Percentiles rank a stretch among this genome's conserved stretches.
These are phyloP conservation scores for Platyura marginata DNA, from an alignment of 1,140 invertebrate species.

Conservation along the genomic window DNA sequence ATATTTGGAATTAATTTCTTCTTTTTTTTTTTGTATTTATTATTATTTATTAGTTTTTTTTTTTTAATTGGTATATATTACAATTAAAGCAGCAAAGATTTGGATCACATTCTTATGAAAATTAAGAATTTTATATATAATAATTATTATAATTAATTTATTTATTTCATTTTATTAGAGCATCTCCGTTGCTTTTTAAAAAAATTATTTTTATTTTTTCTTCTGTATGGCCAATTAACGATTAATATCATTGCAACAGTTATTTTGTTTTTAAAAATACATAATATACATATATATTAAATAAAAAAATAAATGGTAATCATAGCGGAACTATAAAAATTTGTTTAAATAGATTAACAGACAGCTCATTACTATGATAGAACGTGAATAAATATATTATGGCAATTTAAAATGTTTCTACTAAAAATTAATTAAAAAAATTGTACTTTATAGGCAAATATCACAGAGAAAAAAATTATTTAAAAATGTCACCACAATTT, in stretches of 20 bases:
- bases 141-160: background rate
- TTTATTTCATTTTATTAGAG: background rate
- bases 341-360: too few species aligned
- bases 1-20: too few species aligned
- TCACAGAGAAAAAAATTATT: too few species aligned
- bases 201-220: background rate
- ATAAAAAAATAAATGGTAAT: too few species aligned
- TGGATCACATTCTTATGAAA: slow-evolving; percentile 1
- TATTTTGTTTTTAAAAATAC: background rate
- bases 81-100: slow-evolving; percentile 2
- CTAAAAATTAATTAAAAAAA: too few species aligned
- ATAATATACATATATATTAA: background rate
- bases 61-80: slow-evolving; percentile 1
- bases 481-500: too few species aligned
- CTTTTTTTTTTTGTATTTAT: background rate
- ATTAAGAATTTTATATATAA: background rate
- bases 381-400: too few species aligned
- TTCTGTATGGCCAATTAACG: background rate
- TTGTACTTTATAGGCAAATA: too few species aligned
- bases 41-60: background rate
- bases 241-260: background rate
- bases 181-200: background rate
- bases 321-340: too few species aligned
- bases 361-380: too few species aligned
- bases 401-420: too few species aligned